These are phyloP conservation scores for Chionomys nivalis DNA, from an alignment of 2,113 vertebrate genomes.

Conservation along the genomic window DNA sequence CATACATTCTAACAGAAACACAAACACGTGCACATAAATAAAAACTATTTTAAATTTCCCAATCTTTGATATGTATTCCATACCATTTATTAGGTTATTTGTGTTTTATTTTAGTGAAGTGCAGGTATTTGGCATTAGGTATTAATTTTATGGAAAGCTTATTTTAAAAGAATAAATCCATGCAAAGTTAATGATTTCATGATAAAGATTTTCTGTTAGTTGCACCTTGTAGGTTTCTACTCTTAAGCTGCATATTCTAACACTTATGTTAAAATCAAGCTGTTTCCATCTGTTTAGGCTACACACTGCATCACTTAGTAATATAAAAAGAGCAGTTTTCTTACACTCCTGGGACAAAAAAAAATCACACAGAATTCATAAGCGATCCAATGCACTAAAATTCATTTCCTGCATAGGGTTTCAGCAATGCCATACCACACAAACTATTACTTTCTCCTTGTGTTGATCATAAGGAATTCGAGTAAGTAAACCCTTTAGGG, in stretches of 20 bases:
- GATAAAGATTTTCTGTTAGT: conserved; percentile 62
- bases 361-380: conserved; percentile 82
- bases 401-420: conserved; percentile 82
- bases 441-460: conserved; percentile 81
- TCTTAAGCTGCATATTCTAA: conserved; percentile 68
- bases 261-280: conserved; percentile 61
- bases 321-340: conserved; percentile 80
- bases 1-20: background rate
- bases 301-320: conserved; percentile 74
- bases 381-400: conserved; percentile 82
- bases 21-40: background rate
- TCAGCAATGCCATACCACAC: conserved; percentile 59
- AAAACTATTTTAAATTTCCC: background rate
- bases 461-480: conserved; percentile 83
- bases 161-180: background rate
- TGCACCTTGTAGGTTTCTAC: conserved; percentile 73
- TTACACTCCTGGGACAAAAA: conserved; percentile 82
- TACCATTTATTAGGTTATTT: background rate
- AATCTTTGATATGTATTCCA: background rate
- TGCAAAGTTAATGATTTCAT: conserved; percentile 70
- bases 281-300: conserved; percentile 80
- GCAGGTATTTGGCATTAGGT: background rate
- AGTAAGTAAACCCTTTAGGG: conserved; percentile 79
- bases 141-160: background rate
- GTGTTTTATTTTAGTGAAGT: background rate